Percentiles rank a stretch among this genome's conserved stretches.
Evolutionary conservation across 2,888 invertebrate species (phyloP).

Genomic region (Matsumyia berberina): DNA sequence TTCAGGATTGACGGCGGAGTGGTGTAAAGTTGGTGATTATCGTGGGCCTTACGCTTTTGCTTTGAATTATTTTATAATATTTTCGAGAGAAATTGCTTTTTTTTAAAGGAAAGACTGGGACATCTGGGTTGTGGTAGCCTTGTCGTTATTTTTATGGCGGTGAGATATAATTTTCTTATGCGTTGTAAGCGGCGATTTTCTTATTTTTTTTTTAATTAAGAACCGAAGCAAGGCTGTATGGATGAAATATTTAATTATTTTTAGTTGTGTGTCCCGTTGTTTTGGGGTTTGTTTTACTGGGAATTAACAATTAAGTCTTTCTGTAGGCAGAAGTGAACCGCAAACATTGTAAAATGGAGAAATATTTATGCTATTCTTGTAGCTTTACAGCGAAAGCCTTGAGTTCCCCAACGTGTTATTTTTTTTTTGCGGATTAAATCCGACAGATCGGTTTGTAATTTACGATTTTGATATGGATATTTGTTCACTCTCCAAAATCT

Average conservation of each 20-base stretch:
- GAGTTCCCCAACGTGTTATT: no score
- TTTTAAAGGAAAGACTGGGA: constrained; percentile 8
- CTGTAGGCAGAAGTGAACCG: no score
- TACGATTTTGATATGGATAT: no score
- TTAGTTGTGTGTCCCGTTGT: neutral
- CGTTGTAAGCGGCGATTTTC: neutral
- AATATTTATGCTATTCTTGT: no score
- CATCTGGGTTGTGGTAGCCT: constrained; percentile 17
- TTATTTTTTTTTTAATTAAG: constrained; percentile 2
- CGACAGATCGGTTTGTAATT: no score
- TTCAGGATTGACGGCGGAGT: constrained; percentile 21
- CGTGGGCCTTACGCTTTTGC: constrained; percentile 31
- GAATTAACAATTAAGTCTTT: no score
- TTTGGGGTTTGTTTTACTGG: no score
- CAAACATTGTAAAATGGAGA: no score
- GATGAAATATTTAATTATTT: neutral
- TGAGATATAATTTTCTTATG: neutral
- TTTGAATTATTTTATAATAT: constrained; percentile 36
- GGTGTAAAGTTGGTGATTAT: constrained; percentile 35
- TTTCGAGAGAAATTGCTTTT: constrained; percentile 14
- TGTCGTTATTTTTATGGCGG: constrained; percentile 15
- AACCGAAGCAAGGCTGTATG: neutral
- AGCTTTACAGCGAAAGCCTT: no score
- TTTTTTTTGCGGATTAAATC: no score
- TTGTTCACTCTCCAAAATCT: no score